Conservation (phyloP, 64 coral and sea anemone species). For the Montipora capricornis region DNA sequence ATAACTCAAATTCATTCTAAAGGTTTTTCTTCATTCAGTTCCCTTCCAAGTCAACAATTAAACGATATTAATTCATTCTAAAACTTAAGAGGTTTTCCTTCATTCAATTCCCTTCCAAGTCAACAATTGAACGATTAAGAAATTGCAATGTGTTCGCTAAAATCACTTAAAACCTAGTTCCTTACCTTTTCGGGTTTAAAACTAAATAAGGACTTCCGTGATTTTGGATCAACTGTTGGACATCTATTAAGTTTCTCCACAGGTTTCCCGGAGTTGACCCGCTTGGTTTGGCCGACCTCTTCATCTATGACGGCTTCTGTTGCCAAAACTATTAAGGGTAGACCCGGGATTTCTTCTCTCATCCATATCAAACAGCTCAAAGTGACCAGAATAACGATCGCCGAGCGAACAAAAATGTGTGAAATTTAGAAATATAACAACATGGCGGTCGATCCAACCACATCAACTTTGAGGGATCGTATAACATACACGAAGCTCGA, state of each 20-base stretch:
- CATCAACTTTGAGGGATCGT: not conserved
- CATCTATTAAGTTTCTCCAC: conserved; percentile 4
- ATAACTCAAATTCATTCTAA: too few species aligned
- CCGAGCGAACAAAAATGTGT: not conserved
- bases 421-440: not conserved
- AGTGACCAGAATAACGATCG: not conserved
- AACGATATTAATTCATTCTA: not conserved
- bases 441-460: not conserved
- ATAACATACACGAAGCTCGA: too few species aligned
- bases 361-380: too few species aligned
- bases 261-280: conserved; percentile 22
- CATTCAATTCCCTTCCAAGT: not conserved
- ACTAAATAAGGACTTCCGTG: not conserved
- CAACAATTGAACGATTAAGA: not conserved
- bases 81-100: not conserved
- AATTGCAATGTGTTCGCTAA: not conserved
- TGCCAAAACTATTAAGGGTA: too few species aligned
- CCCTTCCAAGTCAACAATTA: not conserved
- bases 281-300: not conserved
- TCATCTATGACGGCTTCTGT: not conserved
- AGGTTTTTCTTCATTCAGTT: too few species aligned
- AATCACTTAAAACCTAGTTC: not conserved
- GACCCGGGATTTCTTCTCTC: too few species aligned
- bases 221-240: not conserved
- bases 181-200: conserved; percentile 25